phyloP scores from a whole-genome alignment of 2,888 invertebrate genomes.

The Hoplodrina blanda region DNA sequence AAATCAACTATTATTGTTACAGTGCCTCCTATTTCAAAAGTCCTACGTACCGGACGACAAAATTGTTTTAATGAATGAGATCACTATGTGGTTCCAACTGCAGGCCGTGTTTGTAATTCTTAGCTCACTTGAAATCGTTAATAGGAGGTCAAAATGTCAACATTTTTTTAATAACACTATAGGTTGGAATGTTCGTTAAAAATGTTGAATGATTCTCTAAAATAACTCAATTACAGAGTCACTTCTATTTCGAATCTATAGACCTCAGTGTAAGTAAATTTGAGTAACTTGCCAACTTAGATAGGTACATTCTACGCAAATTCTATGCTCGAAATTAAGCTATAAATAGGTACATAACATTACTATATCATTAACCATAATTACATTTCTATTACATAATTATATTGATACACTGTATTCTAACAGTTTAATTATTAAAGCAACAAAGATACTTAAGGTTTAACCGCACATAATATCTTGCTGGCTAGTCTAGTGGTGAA shows the following conservation, averaged over 20 bases:
- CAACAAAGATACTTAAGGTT: background rate
- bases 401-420: slow-evolving; percentile 32
- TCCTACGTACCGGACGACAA: slow-evolving; percentile 43
- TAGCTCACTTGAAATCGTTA: slow-evolving; percentile 24
- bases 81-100: slow-evolving; percentile 44
- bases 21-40: slow-evolving; percentile 28
- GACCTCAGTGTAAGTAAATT: slow-evolving; percentile 25
- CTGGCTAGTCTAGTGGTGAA: background rate
- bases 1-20: slow-evolving; percentile 43
- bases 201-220: slow-evolving; percentile 38
- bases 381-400: slow-evolving; percentile 19
- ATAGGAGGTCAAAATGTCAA: slow-evolving; percentile 8
- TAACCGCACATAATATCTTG: background rate
- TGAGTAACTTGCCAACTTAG: slow-evolving; percentile 36
- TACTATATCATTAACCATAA: slow-evolving; percentile 12
- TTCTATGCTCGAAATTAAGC: slow-evolving; percentile 24
- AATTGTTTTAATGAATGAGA: slow-evolving; percentile 56
- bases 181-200: slow-evolving; percentile 58
- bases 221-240: slow-evolving; percentile 11
- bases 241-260: slow-evolving; percentile 16
- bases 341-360: slow-evolving; percentile 14
- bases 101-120: slow-evolving; percentile 42
- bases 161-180: slow-evolving; percentile 30
- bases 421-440: background rate
- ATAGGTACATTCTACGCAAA: slow-evolving; percentile 21